Conservation (phyloP, 2,113 vertebrate genomes). For the Sphaerodactylus townsendi region DNA sequence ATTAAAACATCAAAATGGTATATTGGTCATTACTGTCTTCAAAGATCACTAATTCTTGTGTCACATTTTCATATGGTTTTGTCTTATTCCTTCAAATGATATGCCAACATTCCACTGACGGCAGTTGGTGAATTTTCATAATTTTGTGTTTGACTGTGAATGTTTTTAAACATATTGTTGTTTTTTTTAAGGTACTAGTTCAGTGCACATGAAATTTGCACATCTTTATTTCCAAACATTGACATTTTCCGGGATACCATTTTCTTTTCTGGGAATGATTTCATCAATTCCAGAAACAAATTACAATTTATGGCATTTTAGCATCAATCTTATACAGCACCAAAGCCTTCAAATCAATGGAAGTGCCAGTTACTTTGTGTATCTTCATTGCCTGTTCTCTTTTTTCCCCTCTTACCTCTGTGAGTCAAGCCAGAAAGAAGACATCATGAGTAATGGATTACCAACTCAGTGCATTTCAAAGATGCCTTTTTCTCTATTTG, state of each 20-base stretch:
- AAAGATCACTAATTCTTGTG: too few species aligned
- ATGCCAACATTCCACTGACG: too few species aligned
- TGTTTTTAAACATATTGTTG: too few species aligned
- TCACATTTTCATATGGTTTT: too few species aligned
- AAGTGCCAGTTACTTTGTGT: accelerated
- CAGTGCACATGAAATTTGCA: not conserved
- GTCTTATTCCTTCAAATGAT: too few species aligned
- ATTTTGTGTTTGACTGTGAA: too few species aligned
- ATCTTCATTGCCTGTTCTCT: not conserved
- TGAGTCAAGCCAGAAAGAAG: not conserved
- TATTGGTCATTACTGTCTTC: too few species aligned
- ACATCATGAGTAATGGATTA: not conserved
- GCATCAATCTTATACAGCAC: not conserved
- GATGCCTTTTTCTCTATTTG: not conserved
- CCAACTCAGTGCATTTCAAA: not conserved
- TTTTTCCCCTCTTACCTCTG: too few species aligned
- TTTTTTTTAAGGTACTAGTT: not conserved
- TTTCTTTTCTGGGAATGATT: not conserved
- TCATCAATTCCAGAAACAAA: slow-evolving; percentile 6
- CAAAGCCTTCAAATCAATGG: slow-evolving; percentile 1
- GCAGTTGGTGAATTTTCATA: too few species aligned
- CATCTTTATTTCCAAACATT: not conserved
- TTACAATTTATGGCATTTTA: slow-evolving; percentile 21
- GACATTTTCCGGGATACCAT: slow-evolving; percentile 1
- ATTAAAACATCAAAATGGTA: too few species aligned